phyloP scores from a whole-genome alignment of 2,888 invertebrate genomes.

The Cryptocheilus praepositus region DNA sequence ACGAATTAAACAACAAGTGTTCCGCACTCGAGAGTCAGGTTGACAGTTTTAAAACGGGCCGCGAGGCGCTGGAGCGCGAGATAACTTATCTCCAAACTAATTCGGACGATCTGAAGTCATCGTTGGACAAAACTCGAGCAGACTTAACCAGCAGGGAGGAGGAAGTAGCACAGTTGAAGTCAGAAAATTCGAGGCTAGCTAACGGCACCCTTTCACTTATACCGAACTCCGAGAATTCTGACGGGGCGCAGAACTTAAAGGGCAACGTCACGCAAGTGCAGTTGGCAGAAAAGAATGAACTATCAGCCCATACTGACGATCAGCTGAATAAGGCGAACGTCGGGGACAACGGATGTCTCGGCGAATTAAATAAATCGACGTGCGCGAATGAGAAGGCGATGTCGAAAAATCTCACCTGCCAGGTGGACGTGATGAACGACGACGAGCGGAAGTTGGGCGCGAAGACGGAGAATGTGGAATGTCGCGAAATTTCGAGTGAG shows the following conservation, averaged over 20 bases:
- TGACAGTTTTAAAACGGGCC: slow-evolving; percentile 20
- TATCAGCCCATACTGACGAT: slow-evolving; percentile 35
- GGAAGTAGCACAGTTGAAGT: slow-evolving; percentile 27
- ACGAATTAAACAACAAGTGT: slow-evolving; percentile 17
- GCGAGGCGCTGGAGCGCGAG: slow-evolving; percentile 19
- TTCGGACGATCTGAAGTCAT: slow-evolving; percentile 14
- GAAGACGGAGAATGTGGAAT: slow-evolving; percentile 13
- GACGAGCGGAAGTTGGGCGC: too few relatives aligned
- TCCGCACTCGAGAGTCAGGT: slow-evolving; percentile 22
- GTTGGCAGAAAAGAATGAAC: slow-evolving; percentile 38
- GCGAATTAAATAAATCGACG: slow-evolving; percentile 45
- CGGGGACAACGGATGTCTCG: slow-evolving; percentile 42
- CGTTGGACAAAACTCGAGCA: slow-evolving; percentile 12
- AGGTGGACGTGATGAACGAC: background rate
- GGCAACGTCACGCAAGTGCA: slow-evolving; percentile 33
- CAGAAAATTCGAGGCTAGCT: slow-evolving; percentile 32
- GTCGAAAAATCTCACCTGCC: background rate
- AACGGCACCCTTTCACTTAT: too few relatives aligned
- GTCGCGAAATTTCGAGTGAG: background rate
- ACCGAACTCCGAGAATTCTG: background rate
- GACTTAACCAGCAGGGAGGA: slow-evolving; percentile 15
- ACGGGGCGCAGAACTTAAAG: background rate
- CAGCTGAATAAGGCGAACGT: slow-evolving; percentile 44
- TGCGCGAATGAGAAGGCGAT: slow-evolving; percentile 31
- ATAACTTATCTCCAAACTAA: slow-evolving; percentile 14